These are phyloP conservation scores for Perdix hodgsoniae DNA, from an alignment of 2,797 vertebrate genomes.

Conservation along the genomic window DNA sequence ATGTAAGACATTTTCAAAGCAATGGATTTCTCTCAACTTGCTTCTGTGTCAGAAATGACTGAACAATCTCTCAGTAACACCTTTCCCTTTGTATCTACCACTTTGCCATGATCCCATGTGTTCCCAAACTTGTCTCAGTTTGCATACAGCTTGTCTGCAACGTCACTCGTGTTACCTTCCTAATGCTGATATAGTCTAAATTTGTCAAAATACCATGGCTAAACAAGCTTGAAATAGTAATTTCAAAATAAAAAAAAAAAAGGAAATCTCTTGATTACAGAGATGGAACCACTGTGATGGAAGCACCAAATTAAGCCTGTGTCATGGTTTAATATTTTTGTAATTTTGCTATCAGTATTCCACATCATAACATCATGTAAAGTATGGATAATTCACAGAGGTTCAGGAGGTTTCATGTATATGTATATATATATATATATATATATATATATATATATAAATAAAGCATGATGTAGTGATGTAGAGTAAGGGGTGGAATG, in stretches of 20 bases:
- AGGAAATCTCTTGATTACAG: background rate
- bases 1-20: conserved; percentile 4
- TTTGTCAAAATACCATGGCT: conserved; percentile 19
- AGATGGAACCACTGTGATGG: background rate
- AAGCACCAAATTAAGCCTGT: conserved; percentile 23
- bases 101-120: background rate
- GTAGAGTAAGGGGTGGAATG: no score
- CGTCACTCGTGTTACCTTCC: background rate
- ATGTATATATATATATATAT: no score
- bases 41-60: background rate
- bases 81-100: background rate
- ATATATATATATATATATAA: no score
- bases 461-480: no score
- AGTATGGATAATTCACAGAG: no score
- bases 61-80: background rate
- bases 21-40: background rate
- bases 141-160: background rate
- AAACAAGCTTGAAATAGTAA: conserved; percentile 37
- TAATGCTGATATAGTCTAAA: background rate
- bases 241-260: background rate
- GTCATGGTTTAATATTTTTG: no score
- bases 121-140: background rate
- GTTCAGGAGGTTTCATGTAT: no score
- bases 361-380: no score
- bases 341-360: no score